phyloP scores from a whole-genome alignment of 1,140 invertebrate genomes.

The Stegodyphus dumicola region DNA sequence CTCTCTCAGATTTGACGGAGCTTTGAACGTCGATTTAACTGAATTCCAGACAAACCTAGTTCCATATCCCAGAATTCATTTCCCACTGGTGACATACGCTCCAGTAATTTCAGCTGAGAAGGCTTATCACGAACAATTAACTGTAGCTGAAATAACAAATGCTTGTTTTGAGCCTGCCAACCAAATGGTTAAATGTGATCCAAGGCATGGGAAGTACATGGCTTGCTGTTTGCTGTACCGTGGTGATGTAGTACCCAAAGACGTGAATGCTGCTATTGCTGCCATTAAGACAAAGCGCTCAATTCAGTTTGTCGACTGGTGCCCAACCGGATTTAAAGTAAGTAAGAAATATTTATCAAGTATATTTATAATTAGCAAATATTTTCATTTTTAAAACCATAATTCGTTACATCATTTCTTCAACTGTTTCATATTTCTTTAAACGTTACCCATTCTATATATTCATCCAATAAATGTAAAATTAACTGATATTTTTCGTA shows the following conservation, averaged over 20 bases:
- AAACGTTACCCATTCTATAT: no score
- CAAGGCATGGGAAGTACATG: constrained; percentile 61
- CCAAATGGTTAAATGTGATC: constrained; percentile 62
- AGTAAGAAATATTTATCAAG: neutral
- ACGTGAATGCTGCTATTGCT: constrained; percentile 61
- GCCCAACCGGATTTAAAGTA: constrained; percentile 84
- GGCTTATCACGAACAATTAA: constrained; percentile 61
- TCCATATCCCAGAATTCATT: constrained; percentile 85
- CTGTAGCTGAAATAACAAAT: constrained; percentile 59
- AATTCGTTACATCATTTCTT: no score
- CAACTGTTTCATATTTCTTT: no score
- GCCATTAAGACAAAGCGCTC: constrained; percentile 67
- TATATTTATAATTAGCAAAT: no score
- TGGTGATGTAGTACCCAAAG: constrained; percentile 60
- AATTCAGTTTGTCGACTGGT: constrained; percentile 92
- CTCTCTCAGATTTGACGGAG: constrained; percentile 89
- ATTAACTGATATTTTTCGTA: no score
- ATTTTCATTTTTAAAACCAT: no score
- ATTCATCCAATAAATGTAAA: no score
- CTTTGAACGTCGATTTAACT: constrained; percentile 87
- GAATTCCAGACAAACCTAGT: constrained; percentile 92
- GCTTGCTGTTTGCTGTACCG: constrained; percentile 58
- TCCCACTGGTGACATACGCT: constrained; percentile 67
- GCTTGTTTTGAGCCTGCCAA: constrained; percentile 62
- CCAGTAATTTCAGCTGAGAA: constrained; percentile 57